Base-by-base conservation (phyloP, 1,140 invertebrate genomes). In the Microvelia longipes region DNA sequence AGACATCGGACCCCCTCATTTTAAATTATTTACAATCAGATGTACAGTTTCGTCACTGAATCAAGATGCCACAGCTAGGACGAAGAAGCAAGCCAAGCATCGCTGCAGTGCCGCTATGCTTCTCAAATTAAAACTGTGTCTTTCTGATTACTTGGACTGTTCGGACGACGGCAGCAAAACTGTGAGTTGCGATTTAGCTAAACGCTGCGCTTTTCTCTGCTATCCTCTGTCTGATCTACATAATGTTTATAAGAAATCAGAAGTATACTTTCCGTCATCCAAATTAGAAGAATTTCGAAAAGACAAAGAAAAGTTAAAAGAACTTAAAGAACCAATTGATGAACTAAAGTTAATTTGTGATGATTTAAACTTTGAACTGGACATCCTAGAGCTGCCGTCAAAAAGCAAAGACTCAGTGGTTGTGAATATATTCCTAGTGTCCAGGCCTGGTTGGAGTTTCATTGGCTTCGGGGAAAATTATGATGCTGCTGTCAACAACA, bases 1-100 rank as follows among this genome's bases (percentile, higher is more conserved):
- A 2, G 87, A 88, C 74, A 82, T 87, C 73, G 89, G 89, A n/a
- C 85, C 87, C 28, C 85, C 89, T 11, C 87, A 89, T 78, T 84
- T 84, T 26, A 84, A 86, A 77, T 78, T 85, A 60, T 89, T 90
- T 75, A 86, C 86, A 15, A 85, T 88, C 74, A 79, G 85, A 62
- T 90, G 89, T 76, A 78, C 82, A 60, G 82, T 87, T n/a, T 80
- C 82, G 19, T 84, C 83, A 69, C 83, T 85, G 75, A 81, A 79
- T 73, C 84, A 84, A 76, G 78, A 79, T 72, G 82, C 82, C 15
- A 76, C 75, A 2, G 80, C 81, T 2, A 81, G 77, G 66, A 85
- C 83, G 0, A 85, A 85, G 68, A 84, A 85, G 73, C 80, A 82
- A 71, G 84, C 85, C 0, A 85, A 84, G 73, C 83, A 85, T 61